Evolutionary conservation across 2,113 vertebrate genomes (phyloP), one percentile per base, ranked within the genome.

Genomic region (Nycticryphes semicollaris): DNA sequence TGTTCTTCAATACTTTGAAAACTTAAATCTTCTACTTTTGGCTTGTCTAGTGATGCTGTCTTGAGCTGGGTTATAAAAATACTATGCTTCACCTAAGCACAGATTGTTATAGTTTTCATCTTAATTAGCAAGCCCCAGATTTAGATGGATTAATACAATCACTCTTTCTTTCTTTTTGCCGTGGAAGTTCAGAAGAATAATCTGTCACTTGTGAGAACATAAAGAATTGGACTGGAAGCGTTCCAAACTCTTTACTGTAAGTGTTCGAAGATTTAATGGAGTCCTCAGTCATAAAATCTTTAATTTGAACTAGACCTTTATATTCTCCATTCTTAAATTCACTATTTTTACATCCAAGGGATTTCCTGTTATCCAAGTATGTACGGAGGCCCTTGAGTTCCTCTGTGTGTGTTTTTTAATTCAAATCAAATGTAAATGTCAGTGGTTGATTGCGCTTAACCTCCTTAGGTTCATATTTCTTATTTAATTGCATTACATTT

Each of bases 211-310:
- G 88, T 92, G 95, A 96, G 95, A 97, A 86, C 33, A 81, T 84
- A 94, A 94, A 97, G 92, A 97, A 97, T 95, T 87, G 96, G 89
- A n/a, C 90, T 97, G 97, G 97, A 97, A 94, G 51, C 74, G 72
- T 97, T 98, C 98, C 96, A 98, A 88, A 94, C 95, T 93, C 87
- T 96, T 96, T 95, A 96, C 94, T 95, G 94, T 98, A 97, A 97
- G 97, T 95, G 94, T 97, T 97, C 97, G 97, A 97, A 97, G 95
- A 97, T 97, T 97, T 97, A 97, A 97, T 98, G 97, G 94, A 97
- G 92, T 96, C 39, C 15, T 96, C 91, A 87, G 94, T 93, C 96
- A 96, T 96, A 97, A 98, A 98, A 96, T 95, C 96, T 97, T 97
- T 97, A 95, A 97, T 97, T 98, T 97, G 96, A 96, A 87, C 94